A percentile compares a stretch with the other conserved stretches of the same genome.
These are phyloP conservation scores for Rhorus exstirpatorius DNA, from an alignment of 2,888 invertebrate species.

Conservation along the genomic window DNA sequence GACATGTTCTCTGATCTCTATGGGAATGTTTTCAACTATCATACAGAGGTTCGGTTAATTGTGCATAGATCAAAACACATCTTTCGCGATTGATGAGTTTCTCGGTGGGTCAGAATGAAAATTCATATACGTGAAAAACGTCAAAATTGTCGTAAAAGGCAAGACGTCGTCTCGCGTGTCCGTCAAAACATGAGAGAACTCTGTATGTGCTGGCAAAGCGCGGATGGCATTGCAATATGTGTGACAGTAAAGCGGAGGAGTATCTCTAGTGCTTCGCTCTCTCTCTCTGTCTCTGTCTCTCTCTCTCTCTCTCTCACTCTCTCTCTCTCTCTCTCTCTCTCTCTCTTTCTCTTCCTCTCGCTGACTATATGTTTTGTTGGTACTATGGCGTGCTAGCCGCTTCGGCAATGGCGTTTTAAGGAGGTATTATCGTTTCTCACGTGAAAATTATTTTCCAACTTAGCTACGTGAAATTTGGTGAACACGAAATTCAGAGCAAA, in stretches of 20 bases:
- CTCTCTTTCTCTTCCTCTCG: constrained; percentile 28
- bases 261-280: constrained; percentile 1
- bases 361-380: constrained; percentile 42
- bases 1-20: not conserved
- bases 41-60: not conserved
- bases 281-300: constrained; percentile 1
- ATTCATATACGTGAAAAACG: not conserved
- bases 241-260: constrained; percentile 13
- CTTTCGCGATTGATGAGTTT: not conserved
- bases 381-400: constrained; percentile 45
- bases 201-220: not conserved
- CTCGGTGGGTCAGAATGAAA: not conserved
- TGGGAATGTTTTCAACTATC: not conserved
- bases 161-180: not conserved
- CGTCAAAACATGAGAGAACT: not conserved
- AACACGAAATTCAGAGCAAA: no score
- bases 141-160: not conserved
- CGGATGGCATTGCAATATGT: not conserved
- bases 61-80: constrained; percentile 1
- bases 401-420: constrained; percentile 72
- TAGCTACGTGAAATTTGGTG: no score
- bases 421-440: no score
- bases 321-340: not conserved
- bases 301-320: constrained; percentile 10
- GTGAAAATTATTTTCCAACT: no score